phyloP scores from a whole-genome alignment of 1,140 invertebrate genomes.

The Zaprionus kolodkinae region DNA sequence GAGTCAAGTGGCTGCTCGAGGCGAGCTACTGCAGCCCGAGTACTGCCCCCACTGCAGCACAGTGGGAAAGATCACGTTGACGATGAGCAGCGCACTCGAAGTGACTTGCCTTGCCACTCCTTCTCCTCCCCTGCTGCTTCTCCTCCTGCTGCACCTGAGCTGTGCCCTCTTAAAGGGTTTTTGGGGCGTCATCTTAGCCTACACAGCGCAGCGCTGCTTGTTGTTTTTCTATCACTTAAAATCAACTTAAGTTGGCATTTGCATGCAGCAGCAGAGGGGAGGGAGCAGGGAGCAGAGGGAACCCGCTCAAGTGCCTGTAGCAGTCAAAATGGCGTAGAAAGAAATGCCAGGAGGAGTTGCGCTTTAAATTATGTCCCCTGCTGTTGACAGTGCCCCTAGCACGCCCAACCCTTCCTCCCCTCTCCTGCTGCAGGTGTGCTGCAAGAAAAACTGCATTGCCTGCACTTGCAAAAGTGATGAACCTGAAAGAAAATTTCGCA shows the following conservation, averaged over 20 bases:
- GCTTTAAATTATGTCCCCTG: slow-evolving; percentile 77
- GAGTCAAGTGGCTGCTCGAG: slow-evolving; percentile 61
- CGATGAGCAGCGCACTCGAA: slow-evolving; percentile 70
- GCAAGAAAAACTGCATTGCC: slow-evolving; percentile 62
- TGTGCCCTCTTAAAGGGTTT: slow-evolving; percentile 49
- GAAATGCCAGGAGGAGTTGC: slow-evolving; percentile 41
- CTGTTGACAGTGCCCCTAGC: slow-evolving; percentile 43
- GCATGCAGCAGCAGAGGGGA: slow-evolving; percentile 52
- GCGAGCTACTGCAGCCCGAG: slow-evolving; percentile 30
- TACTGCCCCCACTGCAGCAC: slow-evolving; percentile 28
- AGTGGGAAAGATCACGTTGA: slow-evolving; percentile 54
- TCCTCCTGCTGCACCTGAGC: not conserved
- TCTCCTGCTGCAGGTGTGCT: slow-evolving; percentile 34
- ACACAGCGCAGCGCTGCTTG: slow-evolving; percentile 26
- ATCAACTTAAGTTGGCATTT: slow-evolving; percentile 82
- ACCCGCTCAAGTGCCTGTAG: slow-evolving; percentile 73
- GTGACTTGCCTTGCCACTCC: slow-evolving; percentile 5
- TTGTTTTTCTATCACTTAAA: slow-evolving; percentile 82
- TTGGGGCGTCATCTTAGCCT: slow-evolving; percentile 34
- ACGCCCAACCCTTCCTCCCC: not conserved
- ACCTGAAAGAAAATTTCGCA: slow-evolving; percentile 76
- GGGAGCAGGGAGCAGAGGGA: not conserved
- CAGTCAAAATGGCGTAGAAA: slow-evolving; percentile 75
- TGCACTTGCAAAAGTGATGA: slow-evolving; percentile 80
- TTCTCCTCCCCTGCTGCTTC: not conserved